Evolutionary conservation across 2,113 vertebrate species (phyloP), one percentile per base, ranked within the genome.

Genomic region (Tursiops truncatus): DNA sequence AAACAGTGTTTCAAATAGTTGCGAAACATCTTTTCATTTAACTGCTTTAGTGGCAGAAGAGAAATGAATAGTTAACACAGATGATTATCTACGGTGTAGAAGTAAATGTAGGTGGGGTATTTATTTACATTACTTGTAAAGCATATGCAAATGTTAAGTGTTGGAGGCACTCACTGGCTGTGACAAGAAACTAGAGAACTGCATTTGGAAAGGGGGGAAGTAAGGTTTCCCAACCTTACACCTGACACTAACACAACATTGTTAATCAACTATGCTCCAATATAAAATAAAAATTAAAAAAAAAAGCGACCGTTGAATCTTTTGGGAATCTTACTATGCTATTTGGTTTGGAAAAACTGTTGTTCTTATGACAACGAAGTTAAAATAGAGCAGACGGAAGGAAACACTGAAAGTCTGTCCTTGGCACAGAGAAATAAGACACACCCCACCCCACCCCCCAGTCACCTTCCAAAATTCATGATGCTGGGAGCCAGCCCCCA

Each of bases 81-180:
- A 65, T 10, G 41, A 44, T 60, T 11, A 56, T 28, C 77, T 68
- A 63, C 5, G 56, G 36, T 68, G 5, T 26, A 71, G 53, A 44
- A 74, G 8, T 84, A 91, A 96, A 74, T 38, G 11, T 41, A 87
- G 44, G 13, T 74, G 74, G 13, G 58, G 38, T 23, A 71, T 73
- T 91, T 74, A 47, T 84, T 80, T 86, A 96, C 38, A 53, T 73
- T 71, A 86, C 38, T 95, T 92, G 28, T 33, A 73, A 89, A 58
- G 71, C 53, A 76, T 60, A 77, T 5, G 60, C 58, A 60, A 56
- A 36, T 68, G 5, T n/a, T 33, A 95, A 82, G 47, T 13, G 36
- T 15, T 17, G 58, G 6, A 77, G 21, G 25, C 12, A 47, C 6
- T 36, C 12, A 56, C 6, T 60, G 5, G 12, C 20, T 26, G 21